Base-by-base conservation (phyloP, 2,797 vertebrate genomes). In the Salarias fasciatus region DNA sequence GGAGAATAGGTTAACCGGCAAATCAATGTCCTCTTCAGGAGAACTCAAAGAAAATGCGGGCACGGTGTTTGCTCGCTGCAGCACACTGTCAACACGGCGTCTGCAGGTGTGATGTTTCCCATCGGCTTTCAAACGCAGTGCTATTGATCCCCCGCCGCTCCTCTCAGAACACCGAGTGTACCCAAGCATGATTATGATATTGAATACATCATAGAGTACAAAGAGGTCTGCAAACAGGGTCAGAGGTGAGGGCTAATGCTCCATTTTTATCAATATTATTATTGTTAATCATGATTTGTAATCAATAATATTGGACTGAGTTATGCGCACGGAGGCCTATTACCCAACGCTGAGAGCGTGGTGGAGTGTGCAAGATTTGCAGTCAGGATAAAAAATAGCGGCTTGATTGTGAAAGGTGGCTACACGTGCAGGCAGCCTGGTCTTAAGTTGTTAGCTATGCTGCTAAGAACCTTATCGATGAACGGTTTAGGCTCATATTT, bases 101-200 rank as follows among this genome's bases (percentile, higher is more conserved):
- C 59, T 88, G 83, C 87, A 88, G 82, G 85, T 89, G 88, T 67
- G 78, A 87, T 70, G 75, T 65, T 85, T 85, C 79, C 61, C 60
- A 81, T 63, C 30, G 47, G 77, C 78, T 70, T 69, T 79, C 74
- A 69, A 84, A 62, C 1, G 18, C 45, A n/a, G 12, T 14, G 40
- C 8, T 24, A 86, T 85, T 55, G 79, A 84, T 74, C 14, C 35
- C 5, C 3, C 5, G 3, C 6, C 41, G 28, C 18, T 28, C 14
- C 13, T 36, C 50, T 44, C 41, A 61, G 44, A 49, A 71, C 84
- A 65, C 69, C 59, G 83, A 85, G 87, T 75, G 82, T 84, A 83
- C 79, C 89, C 79, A 87, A 82, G 81, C 88, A 85, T 88, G 85
- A 83, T 87, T 89, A 87, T 89, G 86, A 85, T 89, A 88, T 88